These are phyloP conservation scores for Aradus depressus DNA, from an alignment of 2,888 invertebrate genomes.

Conservation along the genomic window DNA sequence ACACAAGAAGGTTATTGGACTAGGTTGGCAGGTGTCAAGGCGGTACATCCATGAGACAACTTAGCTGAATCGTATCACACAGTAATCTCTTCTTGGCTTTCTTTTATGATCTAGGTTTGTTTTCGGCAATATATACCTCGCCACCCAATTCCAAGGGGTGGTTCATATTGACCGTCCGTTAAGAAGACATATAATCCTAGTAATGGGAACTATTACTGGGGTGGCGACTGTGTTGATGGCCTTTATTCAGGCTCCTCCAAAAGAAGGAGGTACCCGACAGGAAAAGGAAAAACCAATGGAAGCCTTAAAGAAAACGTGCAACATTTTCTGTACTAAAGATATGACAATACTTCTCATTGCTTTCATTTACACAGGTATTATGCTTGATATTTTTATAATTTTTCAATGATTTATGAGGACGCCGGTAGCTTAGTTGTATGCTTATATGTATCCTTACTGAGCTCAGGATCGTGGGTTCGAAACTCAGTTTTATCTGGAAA, in stretches of 20 bases:
- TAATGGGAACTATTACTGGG: slow-evolving; percentile 18
- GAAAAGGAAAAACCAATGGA: slow-evolving; percentile 43
- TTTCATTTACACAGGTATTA: slow-evolving; percentile 86
- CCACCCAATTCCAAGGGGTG: slow-evolving; percentile 21
- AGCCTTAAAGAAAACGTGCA: slow-evolving; percentile 62
- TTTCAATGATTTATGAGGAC: too few species aligned
- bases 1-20: too few species aligned
- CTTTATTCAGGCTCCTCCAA: slow-evolving; percentile 45
- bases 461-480: too few species aligned
- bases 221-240: slow-evolving; percentile 43
- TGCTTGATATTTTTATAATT: too few species aligned
- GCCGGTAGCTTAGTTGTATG: too few species aligned
- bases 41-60: too few species aligned
- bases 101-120: slow-evolving; percentile 14
- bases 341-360: slow-evolving; percentile 75
- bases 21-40: too few species aligned
- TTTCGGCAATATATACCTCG: slow-evolving; percentile 16
- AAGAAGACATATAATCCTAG: slow-evolving; percentile 19
- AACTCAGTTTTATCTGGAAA: too few species aligned
- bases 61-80: too few species aligned
- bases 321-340: slow-evolving; percentile 62
- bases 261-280: slow-evolving; percentile 37
- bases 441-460: too few species aligned
- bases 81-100: too few species aligned
- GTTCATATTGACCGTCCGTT: slow-evolving; percentile 22